Conservation (phyloP, 2,888 invertebrate genomes). For the Gerris lacustris region DNA sequence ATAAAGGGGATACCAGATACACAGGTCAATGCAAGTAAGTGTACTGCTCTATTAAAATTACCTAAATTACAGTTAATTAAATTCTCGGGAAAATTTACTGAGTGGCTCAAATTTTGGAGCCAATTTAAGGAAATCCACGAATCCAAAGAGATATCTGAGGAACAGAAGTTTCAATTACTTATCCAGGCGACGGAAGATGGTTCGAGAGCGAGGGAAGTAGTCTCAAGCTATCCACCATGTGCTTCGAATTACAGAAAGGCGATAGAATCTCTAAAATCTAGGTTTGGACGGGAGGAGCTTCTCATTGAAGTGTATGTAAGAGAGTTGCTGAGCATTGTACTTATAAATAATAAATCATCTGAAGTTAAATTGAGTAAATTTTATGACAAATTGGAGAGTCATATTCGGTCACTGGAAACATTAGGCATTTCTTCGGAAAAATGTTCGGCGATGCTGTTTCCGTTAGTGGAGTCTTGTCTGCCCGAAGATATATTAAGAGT, state of each 20-base stretch:
- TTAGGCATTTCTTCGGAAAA: constrained; percentile 30
- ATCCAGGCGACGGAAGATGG: constrained; percentile 20
- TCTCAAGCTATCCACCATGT: constrained; percentile 28
- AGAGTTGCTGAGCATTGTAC: neutral
- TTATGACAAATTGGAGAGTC: constrained; percentile 32
- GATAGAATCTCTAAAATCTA: constrained; percentile 23
- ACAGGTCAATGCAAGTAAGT: too few relatives aligned
- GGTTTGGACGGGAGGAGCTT: constrained; percentile 28
- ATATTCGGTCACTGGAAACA: constrained; percentile 30
- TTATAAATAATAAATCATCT: constrained; percentile 27
- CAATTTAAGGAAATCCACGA: constrained; percentile 30
- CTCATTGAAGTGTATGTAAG: constrained; percentile 19
- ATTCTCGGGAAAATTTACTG: constrained; percentile 26
- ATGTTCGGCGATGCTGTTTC: constrained; percentile 31
- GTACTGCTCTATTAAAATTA: neutral
- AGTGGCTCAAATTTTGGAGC: constrained; percentile 31
- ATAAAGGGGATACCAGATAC: too few relatives aligned
- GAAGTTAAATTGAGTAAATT: constrained; percentile 13
- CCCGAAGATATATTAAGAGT: constrained; percentile 29
- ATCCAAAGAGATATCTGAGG: constrained; percentile 21
- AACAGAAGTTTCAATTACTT: constrained; percentile 30
- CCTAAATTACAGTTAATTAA: constrained; percentile 23
- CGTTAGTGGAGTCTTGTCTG: constrained; percentile 33
- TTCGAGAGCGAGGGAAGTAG: constrained; percentile 29
- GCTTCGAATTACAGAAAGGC: constrained; percentile 30